Conservation (phyloP, 2,797 vertebrate species). For the Phylloscopus collybita region DNA sequence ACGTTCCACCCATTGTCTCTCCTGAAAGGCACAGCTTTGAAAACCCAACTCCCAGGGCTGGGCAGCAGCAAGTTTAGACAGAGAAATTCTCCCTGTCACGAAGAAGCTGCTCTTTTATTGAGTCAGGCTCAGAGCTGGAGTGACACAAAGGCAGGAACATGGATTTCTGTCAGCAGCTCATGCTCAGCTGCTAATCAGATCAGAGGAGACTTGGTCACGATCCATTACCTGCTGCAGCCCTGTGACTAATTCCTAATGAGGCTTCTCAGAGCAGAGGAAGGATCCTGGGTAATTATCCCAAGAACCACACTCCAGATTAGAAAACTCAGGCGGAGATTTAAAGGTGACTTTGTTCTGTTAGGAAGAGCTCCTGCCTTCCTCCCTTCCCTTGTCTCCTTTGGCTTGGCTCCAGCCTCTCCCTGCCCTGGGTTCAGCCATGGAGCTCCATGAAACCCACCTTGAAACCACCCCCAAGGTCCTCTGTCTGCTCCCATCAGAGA, state of each 20-base stretch:
- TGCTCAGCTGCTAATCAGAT: constrained; percentile 25
- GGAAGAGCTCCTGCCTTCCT: not conserved
- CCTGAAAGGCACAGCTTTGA: not conserved
- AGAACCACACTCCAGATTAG: not conserved
- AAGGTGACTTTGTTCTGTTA: not conserved
- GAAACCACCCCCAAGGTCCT: not conserved
- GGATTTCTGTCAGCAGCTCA: constrained; percentile 32
- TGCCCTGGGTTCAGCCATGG: not conserved
- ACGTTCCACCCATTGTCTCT: fast-evolving
- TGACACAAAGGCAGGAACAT: not conserved
- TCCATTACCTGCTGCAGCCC: constrained; percentile 17
- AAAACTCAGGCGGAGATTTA: not conserved
- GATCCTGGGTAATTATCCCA: constrained; percentile 1
- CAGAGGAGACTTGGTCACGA: constrained; percentile 12
- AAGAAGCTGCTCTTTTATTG: constrained; percentile 58
- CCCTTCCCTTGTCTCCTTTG: not conserved
- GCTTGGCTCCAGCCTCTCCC: not conserved
- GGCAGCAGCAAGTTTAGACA: not conserved
- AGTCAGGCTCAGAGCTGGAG: not conserved
- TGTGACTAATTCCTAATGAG: constrained; percentile 55
- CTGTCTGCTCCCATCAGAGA: not conserved
- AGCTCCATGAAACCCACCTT: not conserved
- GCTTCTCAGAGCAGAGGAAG: constrained; percentile 9
- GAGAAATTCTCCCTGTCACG: not conserved
- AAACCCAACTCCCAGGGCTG: not conserved